Evolutionary conservation across 2,113 vertebrate genomes (phyloP).

Genomic region (Xyrauchen texanus): DNA sequence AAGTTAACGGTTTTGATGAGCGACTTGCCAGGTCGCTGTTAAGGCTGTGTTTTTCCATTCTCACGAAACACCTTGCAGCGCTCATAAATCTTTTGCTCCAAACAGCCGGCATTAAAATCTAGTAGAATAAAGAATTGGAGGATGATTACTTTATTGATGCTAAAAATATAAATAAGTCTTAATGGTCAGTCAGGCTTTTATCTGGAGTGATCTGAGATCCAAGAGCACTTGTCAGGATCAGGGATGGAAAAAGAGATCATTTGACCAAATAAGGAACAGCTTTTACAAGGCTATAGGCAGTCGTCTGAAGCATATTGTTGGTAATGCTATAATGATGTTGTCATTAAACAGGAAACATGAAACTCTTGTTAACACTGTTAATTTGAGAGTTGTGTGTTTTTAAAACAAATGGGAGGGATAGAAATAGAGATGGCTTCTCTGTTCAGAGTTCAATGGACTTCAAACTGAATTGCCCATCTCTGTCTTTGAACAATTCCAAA

Average conservation of each 20-base stretch:
- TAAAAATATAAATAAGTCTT: slow-evolving; percentile 58
- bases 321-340: not conserved
- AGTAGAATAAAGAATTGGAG: slow-evolving; percentile 66
- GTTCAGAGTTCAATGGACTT: too few relatives aligned
- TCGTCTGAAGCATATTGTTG: slow-evolving; percentile 4
- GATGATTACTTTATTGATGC: slow-evolving; percentile 64
- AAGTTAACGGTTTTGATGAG: slow-evolving; percentile 21
- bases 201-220: slow-evolving; percentile 52
- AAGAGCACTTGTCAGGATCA: slow-evolving; percentile 38
- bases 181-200: slow-evolving; percentile 55
- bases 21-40: slow-evolving; percentile 33
- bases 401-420: too few relatives aligned
- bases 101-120: slow-evolving; percentile 68
- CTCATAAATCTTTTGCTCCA: slow-evolving; percentile 65
- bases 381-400: too few relatives aligned
- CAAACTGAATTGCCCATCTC: too few relatives aligned
- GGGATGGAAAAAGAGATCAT: slow-evolving; percentile 34
- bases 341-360: too few relatives aligned
- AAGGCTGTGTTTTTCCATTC: slow-evolving; percentile 66
- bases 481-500: too few relatives aligned
- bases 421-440: too few relatives aligned
- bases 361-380: too few relatives aligned
- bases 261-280: not conserved
- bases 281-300: not conserved
- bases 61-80: slow-evolving; percentile 67